Evolutionary conservation across 23 tunicate species (phyloP), one percentile per base, ranked within the genome.

Genomic region (Aplidium turbinatum): DNA sequence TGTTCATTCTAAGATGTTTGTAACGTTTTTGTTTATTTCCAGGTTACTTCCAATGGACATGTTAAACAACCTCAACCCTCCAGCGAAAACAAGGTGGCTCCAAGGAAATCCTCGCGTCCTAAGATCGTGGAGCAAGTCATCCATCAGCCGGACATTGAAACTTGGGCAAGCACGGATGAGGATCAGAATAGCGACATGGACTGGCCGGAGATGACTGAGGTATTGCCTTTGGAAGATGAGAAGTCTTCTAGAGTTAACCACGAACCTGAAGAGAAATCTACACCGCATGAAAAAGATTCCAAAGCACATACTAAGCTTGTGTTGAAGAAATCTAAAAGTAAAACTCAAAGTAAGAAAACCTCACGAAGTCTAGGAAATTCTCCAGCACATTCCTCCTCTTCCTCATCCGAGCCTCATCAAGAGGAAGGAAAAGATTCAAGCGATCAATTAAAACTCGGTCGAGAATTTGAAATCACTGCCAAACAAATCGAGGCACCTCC

Each of bases 161-260:
- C 82, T 9, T 87, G 94, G 94, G 94, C 94, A 20, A 75, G 82
- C 45, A 60, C 82, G 6, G 85, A 63, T 29, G 84, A 84, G 24
- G 90, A 84, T 22, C 24, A 42, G 16, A 51, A 35, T 32, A 31
- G 47, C 32, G 79, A 72, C 25, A 76, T 52, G 4, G 62, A 57
- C 0, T 83, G 89, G 89, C 76, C 58, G 29, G 69, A 69, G 0
- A 68, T 80, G 26, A 78, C 39, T 35, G 73, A 66, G 31, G 22
- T 4, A 5, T 29, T 38, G 7, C 7, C 35, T 29, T 6, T 16
- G 6, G 22, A 13, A 16, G 24, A 54, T 16, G 61, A 11, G 5
- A n/a, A 36, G 35, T 60, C 31, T 60, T 9, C 30, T 21, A 34
- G 73, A 35, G 18, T 11, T 51, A 23, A 60, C 5, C 22, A 22